Conservation (phyloP, 2,888 invertebrate genomes). For the Saturnia pavonia region DNA sequence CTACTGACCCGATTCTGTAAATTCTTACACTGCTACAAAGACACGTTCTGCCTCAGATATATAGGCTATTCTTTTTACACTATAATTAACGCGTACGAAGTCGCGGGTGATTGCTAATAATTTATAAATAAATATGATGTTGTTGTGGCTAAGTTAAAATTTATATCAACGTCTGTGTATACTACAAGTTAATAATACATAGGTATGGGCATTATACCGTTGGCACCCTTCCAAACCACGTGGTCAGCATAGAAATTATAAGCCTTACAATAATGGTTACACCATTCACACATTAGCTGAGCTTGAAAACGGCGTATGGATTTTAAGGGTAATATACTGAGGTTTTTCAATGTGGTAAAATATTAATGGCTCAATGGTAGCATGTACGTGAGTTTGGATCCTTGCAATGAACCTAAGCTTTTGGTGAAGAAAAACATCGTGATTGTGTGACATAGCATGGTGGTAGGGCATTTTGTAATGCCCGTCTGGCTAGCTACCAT, state of each 20-base stretch:
- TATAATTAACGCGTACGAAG: background rate
- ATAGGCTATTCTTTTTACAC: no score
- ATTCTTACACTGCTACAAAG: no score
- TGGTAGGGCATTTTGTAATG: no score
- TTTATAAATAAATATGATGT: background rate
- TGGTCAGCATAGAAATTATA: constrained; percentile 10
- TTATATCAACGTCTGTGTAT: background rate
- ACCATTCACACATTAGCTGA: constrained; percentile 1
- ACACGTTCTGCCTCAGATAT: no score
- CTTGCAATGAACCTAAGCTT: no score
- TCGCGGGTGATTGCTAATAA: background rate
- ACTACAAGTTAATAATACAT: background rate
- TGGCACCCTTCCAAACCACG: constrained; percentile 4
- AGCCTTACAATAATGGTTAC: constrained; percentile 4
- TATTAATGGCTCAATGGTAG: no score
- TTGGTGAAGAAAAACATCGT: no score
- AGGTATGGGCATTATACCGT: background rate
- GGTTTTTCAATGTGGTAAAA: background rate
- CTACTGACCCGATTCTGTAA: no score
- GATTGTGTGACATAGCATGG: no score
- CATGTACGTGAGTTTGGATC: no score
- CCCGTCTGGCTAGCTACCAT: no score
- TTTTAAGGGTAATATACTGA: background rate
- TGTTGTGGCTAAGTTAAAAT: background rate
- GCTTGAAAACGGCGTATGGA: background rate